Evolutionary conservation across 2,113 vertebrate genomes (phyloP).

Genomic region (Plectropomus leopardus): DNA sequence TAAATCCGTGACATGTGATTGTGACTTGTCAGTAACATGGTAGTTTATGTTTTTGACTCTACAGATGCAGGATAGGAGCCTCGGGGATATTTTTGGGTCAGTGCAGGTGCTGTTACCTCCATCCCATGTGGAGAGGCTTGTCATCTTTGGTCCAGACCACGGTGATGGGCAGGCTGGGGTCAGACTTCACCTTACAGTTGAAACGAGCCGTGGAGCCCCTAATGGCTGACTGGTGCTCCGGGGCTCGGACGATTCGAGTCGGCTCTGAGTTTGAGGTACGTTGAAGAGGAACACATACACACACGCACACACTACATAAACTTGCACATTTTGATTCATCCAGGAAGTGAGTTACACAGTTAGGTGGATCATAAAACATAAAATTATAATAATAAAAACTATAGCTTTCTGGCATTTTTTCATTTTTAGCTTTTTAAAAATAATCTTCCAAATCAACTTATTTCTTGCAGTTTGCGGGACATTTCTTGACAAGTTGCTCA

Average conservation of each 20-base stretch:
- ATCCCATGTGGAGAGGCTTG: constrained; percentile 85
- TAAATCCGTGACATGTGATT: background rate
- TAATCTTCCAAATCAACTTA: too few relatives aligned
- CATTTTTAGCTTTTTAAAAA: too few relatives aligned
- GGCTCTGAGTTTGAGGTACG: constrained; percentile 85
- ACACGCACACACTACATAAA: background rate
- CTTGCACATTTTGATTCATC: background rate
- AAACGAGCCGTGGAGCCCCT: constrained; percentile 88
- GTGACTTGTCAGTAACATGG: too few relatives aligned
- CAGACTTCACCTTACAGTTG: constrained; percentile 90
- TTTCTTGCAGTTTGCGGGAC: too few relatives aligned
- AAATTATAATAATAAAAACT: too few relatives aligned
- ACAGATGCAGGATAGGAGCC: background rate
- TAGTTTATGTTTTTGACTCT: background rate
- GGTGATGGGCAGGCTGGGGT: constrained; percentile 86
- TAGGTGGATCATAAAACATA: background rate
- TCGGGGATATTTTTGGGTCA: background rate
- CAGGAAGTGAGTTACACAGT: background rate
- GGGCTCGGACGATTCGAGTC: constrained; percentile 90
- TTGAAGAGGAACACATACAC: constrained; percentile 6
- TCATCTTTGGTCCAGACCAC: constrained; percentile 94
- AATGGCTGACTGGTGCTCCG: constrained; percentile 86
- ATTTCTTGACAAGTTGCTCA: too few relatives aligned
- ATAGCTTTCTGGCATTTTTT: too few relatives aligned
- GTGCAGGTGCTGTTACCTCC: constrained; percentile 82